phyloP scores from a whole-genome alignment of 2,797 vertebrate species.

The Telmatherina bonti region DNA sequence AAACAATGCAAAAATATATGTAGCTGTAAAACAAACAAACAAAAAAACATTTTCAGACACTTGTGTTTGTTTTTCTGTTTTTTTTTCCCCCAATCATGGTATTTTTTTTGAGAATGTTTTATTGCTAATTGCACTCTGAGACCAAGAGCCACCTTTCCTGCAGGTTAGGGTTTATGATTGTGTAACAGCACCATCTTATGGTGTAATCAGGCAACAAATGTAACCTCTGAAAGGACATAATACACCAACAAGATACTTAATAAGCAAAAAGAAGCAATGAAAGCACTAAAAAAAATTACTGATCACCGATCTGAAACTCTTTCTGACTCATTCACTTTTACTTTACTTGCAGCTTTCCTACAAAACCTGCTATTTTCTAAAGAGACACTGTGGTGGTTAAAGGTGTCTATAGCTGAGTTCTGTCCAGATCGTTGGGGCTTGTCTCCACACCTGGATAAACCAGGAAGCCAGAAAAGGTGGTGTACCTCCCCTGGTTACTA shows the following conservation, averaged over 20 bases:
- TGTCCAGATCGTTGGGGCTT: slow-evolving; percentile 47
- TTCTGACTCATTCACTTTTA: slow-evolving; percentile 7
- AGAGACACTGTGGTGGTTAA: slow-evolving; percentile 8
- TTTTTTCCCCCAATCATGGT: background rate
- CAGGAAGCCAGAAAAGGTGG: slow-evolving; percentile 87
- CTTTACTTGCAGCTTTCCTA: slow-evolving; percentile 27
- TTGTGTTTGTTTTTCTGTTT: background rate
- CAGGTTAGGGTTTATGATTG: slow-evolving; percentile 24
- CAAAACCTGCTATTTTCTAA: slow-evolving; percentile 1
- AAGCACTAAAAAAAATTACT: slow-evolving; percentile 8
- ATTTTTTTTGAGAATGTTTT: background rate
- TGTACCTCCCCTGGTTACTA: slow-evolving; percentile 87
- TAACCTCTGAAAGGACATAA: background rate
- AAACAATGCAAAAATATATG: background rate
- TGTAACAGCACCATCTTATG: slow-evolving; percentile 68
- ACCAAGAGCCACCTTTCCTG: background rate
- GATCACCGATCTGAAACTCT: slow-evolving; percentile 4
- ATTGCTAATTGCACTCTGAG: slow-evolving; percentile 22
- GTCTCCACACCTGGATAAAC: slow-evolving; percentile 76
- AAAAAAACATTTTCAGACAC: background rate
- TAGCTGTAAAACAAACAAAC: background rate
- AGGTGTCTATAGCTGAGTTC: slow-evolving; percentile 64
- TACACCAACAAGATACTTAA: slow-evolving; percentile 17
- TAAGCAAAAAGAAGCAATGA: slow-evolving; percentile 2
- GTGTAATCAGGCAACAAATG: slow-evolving; percentile 35